Base-by-base conservation (phyloP, 2,888 invertebrate species). In the Phasia obesa region DNA sequence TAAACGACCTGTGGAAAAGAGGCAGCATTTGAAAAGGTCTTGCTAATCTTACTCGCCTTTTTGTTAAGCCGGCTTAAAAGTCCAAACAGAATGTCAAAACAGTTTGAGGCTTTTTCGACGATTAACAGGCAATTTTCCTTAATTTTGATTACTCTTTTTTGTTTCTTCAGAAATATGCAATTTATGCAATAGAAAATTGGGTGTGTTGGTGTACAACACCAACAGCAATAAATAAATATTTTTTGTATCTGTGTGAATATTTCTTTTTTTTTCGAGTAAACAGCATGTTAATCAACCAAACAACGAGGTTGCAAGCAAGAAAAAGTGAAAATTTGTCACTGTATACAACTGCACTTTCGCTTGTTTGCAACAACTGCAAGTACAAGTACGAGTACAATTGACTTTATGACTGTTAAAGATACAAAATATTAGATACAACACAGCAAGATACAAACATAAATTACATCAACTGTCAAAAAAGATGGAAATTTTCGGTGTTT, bases 391-490 rank as follows among this genome's bases (percentile, higher is more conserved):
- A 67, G 19, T 76, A 73, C 60, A 67, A 62, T 71, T 70, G 65
- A 62, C 71, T 67, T 71, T 70, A 51, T 65, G 70, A 75, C 67
- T 53, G 62, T 38, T 73, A 69, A 49, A 77, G 65, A 82, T 77
- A 67, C 69, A 75, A 55, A 65, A 51, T 55, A 38, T 77, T 62
- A 64, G 77, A 77, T 70, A 74, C 79, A 74, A 62, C 73, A 65
- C 73, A 77, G 77, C 77, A 74, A 57, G 69, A 83, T 27, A 49
- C 67, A 59, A 73, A 82, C 79, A 83, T 83, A 83, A 83, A 83
- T 83, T 79, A 83, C 75, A 76, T 76, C 49, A 80, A 80, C 79
- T 79, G 83, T 79, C 83, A 83, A 71, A 83, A 74, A 71, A 83
- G 79, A 79, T 79, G 79, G 75, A 79, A 83, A 62, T 67, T 82